Evolutionary conservation across 2,113 vertebrate species (phyloP).

Genomic region (Motacilla tschutschensis): DNA sequence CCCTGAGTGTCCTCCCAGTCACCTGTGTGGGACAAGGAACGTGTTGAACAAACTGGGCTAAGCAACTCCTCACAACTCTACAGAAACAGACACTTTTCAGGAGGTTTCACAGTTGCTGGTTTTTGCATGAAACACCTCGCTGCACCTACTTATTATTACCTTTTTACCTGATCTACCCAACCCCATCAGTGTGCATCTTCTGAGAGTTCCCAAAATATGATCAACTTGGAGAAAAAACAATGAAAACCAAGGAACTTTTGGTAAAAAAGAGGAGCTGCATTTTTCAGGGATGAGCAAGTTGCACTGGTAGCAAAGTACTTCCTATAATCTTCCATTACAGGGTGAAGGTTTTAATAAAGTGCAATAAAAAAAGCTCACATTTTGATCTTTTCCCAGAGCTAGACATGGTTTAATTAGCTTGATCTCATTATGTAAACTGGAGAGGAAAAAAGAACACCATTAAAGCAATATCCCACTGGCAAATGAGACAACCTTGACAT

Average conservation of each 20-base stretch:
- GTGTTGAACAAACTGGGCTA: not conserved
- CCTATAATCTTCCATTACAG: slow-evolving; percentile 49
- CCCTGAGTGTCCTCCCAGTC: not conserved
- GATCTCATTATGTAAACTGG: slow-evolving; percentile 59
- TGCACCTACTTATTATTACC: not conserved
- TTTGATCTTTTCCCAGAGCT: slow-evolving; percentile 66
- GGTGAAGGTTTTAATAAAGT: slow-evolving; percentile 63
- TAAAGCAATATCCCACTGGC: slow-evolving; percentile 52
- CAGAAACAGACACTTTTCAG: not conserved
- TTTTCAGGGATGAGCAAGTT: slow-evolving; percentile 1
- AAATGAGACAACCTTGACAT: slow-evolving; percentile 58
- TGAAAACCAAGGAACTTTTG: not conserved
- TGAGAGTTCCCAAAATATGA: not conserved
- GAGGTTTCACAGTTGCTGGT: not conserved
- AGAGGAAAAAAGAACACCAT: slow-evolving; percentile 39
- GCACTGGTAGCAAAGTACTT: not conserved
- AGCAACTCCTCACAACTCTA: not conserved
- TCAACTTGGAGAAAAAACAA: not conserved
- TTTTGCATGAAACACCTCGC: not conserved
- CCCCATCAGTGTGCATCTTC: not conserved
- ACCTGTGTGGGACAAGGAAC: not conserved
- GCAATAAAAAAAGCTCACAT: slow-evolving; percentile 57
- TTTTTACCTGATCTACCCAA: not conserved
- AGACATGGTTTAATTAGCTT: slow-evolving; percentile 68
- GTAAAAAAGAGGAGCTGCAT: not conserved